Percentiles rank a stretch among this genome's conserved stretches.
phyloP scores from a whole-genome alignment of 2,797 vertebrate species.

The Agapornis canus region DNA sequence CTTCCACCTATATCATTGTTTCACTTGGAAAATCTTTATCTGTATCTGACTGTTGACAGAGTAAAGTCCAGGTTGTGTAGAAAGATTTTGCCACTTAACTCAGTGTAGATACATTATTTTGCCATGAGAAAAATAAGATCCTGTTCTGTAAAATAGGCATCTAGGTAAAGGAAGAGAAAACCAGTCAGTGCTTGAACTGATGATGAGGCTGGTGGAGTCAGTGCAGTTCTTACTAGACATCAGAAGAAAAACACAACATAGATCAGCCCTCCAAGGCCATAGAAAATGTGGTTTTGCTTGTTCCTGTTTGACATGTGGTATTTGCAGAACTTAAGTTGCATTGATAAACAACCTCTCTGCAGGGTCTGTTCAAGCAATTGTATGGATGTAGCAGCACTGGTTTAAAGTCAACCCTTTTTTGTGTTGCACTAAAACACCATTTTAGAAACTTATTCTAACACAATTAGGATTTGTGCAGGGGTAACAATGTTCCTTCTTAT shows the following conservation, averaged over 20 bases:
- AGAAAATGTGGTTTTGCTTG: not conserved
- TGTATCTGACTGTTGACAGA: not conserved
- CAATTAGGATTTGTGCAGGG: not conserved
- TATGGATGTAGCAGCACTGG: too few species aligned
- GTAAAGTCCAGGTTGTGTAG: not conserved
- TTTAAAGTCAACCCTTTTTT: not conserved
- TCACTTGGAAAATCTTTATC: not conserved
- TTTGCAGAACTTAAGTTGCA: not conserved
- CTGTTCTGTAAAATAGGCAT: not conserved
- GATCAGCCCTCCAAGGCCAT: not conserved
- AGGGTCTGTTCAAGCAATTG: not conserved
- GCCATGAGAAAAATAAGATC: not conserved
- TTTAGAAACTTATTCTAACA: not conserved
- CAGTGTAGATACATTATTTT: not conserved
- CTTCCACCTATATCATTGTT: not conserved
- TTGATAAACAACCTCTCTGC: not conserved
- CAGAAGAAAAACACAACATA: not conserved
- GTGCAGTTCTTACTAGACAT: not conserved
- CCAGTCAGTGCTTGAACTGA: rapidly evolving
- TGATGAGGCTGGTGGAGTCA: not conserved
- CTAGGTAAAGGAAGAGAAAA: not conserved
- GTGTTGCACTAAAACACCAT: not conserved
- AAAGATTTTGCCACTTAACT: not conserved
- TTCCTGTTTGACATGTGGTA: not conserved
- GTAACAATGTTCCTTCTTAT: not conserved